A percentile compares a stretch with the other conserved stretches of the same genome.
Evolutionary conservation across 2,888 invertebrate species (phyloP).

Genomic region (Plebejus argus): DNA sequence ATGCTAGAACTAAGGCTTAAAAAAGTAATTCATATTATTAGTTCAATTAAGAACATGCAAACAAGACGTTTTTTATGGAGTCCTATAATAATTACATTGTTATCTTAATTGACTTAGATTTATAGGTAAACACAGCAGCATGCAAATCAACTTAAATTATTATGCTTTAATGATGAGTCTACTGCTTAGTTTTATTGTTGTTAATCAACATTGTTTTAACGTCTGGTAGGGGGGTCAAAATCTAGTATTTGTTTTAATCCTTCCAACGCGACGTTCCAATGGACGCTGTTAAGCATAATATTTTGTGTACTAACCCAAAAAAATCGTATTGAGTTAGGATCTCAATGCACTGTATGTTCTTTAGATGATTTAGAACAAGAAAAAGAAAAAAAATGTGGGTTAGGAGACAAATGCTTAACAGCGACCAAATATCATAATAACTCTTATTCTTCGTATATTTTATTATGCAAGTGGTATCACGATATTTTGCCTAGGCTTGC

Average conservation of each 20-base stretch:
- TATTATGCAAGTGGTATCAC: neutral
- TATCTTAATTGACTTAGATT: constrained; percentile 13
- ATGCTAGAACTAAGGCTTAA: neutral
- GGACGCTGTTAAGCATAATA: too few relatives aligned
- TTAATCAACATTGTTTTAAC: neutral
- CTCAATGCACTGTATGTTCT: too few relatives aligned
- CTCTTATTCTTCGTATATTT: neutral
- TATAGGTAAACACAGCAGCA: neutral
- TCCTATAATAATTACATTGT: constrained; percentile 4
- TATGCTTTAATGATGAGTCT: neutral
- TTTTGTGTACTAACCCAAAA: too few relatives aligned
- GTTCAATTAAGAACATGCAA: constrained; percentile 34
- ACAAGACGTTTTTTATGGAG: constrained; percentile 30
- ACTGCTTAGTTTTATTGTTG: neutral
- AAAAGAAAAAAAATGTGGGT: too few relatives aligned
- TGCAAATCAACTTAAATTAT: constrained; percentile 5
- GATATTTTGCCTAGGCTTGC: too few relatives aligned
- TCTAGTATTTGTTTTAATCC: neutral
- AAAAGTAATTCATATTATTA: constrained; percentile 17
- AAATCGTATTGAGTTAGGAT: too few relatives aligned
- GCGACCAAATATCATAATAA: neutral
- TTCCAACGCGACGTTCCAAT: too few relatives aligned
- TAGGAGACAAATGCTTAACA: too few relatives aligned
- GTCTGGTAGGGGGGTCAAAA: neutral
- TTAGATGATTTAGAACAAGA: too few relatives aligned